Base-by-base conservation (phyloP, 2,888 invertebrate genomes). In the Ephialtes manifestator region DNA sequence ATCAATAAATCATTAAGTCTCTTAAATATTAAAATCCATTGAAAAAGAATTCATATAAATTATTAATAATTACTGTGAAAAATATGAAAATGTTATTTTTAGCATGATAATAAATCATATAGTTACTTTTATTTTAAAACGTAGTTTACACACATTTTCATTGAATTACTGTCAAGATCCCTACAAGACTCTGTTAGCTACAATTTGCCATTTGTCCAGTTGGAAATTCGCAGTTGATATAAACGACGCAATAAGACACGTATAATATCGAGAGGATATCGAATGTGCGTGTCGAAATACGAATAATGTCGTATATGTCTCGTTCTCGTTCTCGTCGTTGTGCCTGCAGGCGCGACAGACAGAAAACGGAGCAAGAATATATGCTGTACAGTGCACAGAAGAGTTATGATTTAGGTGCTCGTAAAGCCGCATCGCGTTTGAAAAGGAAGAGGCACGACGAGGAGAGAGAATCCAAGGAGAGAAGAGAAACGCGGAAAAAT, bases 401-500 rank as follows among this genome's bases (percentile, higher is more conserved):
- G 39, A 65, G 65, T 65, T 65, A 65, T 65, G 65, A 65, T 65
- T 43, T 43, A 39, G 39, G 39, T 39, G 43, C 65, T 65, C 65
- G 65, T 65, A 65, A 65, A 65, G 65, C 39, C 65, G 65, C 65
- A 65, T 65, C 65, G 65, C 43, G 15, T 13, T 20, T 55, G 55
- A 20, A 28, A 58, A 15, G 5, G 24, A 28, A 28, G 15, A 13
- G 24, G 58, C 13, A 48, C 53, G 31, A 70, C 39, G 51, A 4
- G 28, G 13, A 51, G 53, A 28, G 4, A 48, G 28, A 18, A 55
- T 46, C 2, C 24, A 74, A 20, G 51, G 65, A 70, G 24, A 20
- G 35, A 35, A n/a, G 35, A 24, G 39, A 63, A 58, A 75, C 20
- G 76, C 31, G 79, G 91, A 90, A 91, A 93, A 93, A 91, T 94